These are phyloP conservation scores for Sebastes goodei DNA, from an alignment of 2,797 vertebrate species.

Conservation along the genomic window DNA sequence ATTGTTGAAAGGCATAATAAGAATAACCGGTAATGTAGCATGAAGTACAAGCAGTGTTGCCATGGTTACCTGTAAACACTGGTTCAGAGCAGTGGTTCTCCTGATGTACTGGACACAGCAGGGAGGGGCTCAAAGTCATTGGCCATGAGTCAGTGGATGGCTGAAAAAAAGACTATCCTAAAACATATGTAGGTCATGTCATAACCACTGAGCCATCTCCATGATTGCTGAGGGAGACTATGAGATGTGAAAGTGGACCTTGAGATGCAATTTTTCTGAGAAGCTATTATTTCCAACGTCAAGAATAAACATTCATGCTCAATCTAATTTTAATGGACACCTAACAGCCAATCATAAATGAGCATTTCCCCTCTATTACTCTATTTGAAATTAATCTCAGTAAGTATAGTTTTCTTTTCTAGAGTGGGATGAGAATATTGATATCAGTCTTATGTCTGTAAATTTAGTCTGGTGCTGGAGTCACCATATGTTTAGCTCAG, in stretches of 20 bases:
- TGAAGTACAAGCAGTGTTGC: conserved; percentile 25
- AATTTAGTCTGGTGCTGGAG: not conserved
- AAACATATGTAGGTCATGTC: not conserved
- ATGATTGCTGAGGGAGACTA: not conserved
- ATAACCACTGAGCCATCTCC: not conserved
- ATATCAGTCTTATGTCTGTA: not conserved
- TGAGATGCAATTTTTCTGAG: not conserved
- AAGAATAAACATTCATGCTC: not conserved
- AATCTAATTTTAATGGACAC: not conserved
- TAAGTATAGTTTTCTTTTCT: not conserved
- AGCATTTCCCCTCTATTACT: not conserved
- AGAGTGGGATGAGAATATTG: not conserved
- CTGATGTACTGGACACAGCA: not conserved
- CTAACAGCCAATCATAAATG: not conserved
- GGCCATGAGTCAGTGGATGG: not conserved
- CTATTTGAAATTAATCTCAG: not conserved
- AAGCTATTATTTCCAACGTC: not conserved
- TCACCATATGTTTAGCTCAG: not conserved
- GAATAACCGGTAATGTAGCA: not conserved
- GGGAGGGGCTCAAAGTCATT: not conserved
- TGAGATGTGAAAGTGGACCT: not conserved
- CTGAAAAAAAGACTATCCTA: not conserved
- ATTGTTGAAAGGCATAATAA: conserved; percentile 12
- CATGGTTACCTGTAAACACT: conserved; percentile 27
- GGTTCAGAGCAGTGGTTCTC: not conserved